Conservation (phyloP, 2,797 vertebrate genomes). For the Spheniscus humboldti region DNA sequence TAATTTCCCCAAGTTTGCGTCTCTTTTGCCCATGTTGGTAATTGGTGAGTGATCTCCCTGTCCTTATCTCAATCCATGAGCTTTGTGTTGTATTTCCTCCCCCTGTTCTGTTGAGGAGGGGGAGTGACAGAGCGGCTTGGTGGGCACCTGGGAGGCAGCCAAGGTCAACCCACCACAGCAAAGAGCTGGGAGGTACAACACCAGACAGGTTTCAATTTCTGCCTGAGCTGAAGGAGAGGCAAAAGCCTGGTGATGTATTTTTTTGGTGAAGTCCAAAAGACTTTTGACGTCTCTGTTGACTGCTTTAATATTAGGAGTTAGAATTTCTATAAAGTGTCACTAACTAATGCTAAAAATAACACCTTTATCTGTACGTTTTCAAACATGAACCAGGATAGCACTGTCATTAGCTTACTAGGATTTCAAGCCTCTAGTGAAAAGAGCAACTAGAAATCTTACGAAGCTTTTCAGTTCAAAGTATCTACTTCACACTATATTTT, state of each 20-base stretch:
- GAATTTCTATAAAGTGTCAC: not conserved
- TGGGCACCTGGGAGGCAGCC: not conserved
- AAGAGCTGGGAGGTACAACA: not conserved
- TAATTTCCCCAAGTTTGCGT: not conserved
- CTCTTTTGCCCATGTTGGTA: not conserved
- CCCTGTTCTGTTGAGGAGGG: not conserved
- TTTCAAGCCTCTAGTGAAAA: not conserved
- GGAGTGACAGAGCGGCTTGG: accelerated
- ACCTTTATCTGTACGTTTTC: not conserved
- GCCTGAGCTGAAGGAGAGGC: not conserved
- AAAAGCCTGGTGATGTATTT: not conserved
- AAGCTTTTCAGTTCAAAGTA: not conserved
- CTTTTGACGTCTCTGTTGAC: not conserved
- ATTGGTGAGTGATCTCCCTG: not conserved
- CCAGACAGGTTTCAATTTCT: not conserved
- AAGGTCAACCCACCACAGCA: not conserved
- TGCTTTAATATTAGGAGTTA: not conserved
- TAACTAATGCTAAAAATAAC: not conserved
- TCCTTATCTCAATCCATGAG: not conserved
- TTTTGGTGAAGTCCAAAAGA: too few relatives aligned
- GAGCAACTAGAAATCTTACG: not conserved
- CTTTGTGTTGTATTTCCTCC: not conserved
- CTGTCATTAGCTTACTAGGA: not conserved
- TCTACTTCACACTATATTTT: not conserved
- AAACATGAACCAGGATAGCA: not conserved